Percentiles rank a stretch among this genome's conserved stretches.
phyloP scores from a whole-genome alignment of 64 coral and sea anemone species.

The Platygyra sinensis region DNA sequence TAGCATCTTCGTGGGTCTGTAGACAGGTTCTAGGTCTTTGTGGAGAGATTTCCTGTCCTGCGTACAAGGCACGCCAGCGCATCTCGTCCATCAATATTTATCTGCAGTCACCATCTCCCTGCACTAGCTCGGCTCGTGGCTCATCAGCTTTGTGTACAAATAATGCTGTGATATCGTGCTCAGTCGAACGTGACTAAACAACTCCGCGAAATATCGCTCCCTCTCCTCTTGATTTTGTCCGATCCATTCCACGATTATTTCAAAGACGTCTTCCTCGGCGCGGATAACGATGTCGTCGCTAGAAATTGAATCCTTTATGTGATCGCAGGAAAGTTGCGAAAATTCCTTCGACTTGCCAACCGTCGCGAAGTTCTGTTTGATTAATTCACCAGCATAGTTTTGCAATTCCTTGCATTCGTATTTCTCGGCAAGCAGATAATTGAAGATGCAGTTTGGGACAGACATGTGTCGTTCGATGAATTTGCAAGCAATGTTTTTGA shows the following conservation, averaged over 20 bases:
- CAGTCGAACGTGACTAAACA: constrained; percentile 72
- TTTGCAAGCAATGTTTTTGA: constrained; percentile 70
- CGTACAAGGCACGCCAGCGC: background rate
- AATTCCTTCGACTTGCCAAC: constrained; percentile 72
- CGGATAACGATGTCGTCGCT: constrained; percentile 63
- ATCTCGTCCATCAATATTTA: constrained; percentile 29
- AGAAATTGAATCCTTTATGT: constrained; percentile 50
- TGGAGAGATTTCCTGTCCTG: background rate
- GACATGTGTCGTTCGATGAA: constrained; percentile 55
- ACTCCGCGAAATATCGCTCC: constrained; percentile 59
- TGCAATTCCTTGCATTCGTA: constrained; percentile 69
- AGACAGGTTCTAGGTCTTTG: constrained; percentile 56
- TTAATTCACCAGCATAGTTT: constrained; percentile 53
- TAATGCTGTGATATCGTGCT: constrained; percentile 55
- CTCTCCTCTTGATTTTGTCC: constrained; percentile 34
- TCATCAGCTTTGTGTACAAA: constrained; percentile 41
- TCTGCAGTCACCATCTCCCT: constrained; percentile 38
- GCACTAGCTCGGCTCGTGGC: constrained; percentile 43
- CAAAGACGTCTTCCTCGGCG: constrained; percentile 70
- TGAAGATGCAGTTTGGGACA: constrained; percentile 60
- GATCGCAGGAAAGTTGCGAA: constrained; percentile 41
- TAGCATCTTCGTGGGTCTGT: constrained; percentile 22
- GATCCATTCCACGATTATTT: constrained; percentile 77
- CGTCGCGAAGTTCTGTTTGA: constrained; percentile 64
- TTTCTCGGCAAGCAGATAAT: constrained; percentile 59